Base-by-base conservation (phyloP, 2,888 invertebrate species). In the Caenorhabditis sp. region DNA sequence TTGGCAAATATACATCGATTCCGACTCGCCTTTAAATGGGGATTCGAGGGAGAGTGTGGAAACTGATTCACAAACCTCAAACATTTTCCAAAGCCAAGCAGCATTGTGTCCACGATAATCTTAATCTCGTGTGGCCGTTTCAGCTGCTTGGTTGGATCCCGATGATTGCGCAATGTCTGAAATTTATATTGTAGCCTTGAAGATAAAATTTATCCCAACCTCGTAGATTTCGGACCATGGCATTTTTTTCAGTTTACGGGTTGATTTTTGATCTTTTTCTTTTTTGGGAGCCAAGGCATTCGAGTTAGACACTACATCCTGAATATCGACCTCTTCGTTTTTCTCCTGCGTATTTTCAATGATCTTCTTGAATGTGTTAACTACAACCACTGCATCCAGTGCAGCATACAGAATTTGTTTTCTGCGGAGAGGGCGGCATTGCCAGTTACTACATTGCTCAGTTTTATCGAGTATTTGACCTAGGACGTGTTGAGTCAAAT, bases 371-470 rank as follows among this genome's bases (percentile, higher is more conserved):
- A 72, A 87, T 1, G 81, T 47, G n/a, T 83, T 35, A 14, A 85
- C 74, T 19, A 87, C 81, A 16, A 86, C 81, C n/a, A 82, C 81
- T 4, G 86, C 86, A 70, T 87, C 87, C 70, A 81, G 68, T 10
- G 87, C 87, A 0, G 87, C 87, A 77, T 87, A 87, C 1, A 69
- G 24, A n/a, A 85, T 68, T 63, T 87, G 87, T 7, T 73, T 63
- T 8, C 44, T 73, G 35, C 85, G 63, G 10, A 87, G 80, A 12
- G 87, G 87, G 4, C 87, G 63, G 44, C 66, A 64, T 44, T 70
- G 66, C 87, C 87, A 87, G 54, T 85, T 81, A 73, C 84, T 81
- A 51, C 84, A 85, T 64, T 87, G 87, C 51, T 87, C 85, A 14
- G 72, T 56, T 59, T 87, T 87, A 54, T 85, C 82, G 47, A 87